Base-by-base conservation (phyloP, 2,888 invertebrate species). In the Homarus gammarus region DNA sequence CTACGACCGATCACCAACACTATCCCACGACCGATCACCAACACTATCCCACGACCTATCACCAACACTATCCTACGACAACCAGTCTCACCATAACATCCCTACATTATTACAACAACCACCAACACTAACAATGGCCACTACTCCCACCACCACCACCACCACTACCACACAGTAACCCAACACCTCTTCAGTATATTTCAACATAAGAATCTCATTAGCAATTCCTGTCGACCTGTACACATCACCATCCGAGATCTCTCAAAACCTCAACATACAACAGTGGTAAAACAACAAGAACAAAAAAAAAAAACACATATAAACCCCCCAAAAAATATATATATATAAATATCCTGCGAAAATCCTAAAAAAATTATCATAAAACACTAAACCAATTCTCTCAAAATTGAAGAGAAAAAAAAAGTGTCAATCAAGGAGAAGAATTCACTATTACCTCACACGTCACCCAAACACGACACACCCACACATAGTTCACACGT, bases 171-270 rank as follows among this genome's bases (percentile, higher is more conserved):
- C 56, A 56, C 15, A 49, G 8, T 15, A 15, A 12, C 49, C 49
- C 49, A 15, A 12, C 49, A 49, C 64, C 64, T 64, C 12, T 27
- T 6, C 8, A 40, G 44, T 38, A 75, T 44, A 15, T 75, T 49
- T 44, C 75, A 75, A 22, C 12, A 44, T 27, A 49, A 44, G 38
- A 75, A 75, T 75, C 75, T 36, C 75, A 75, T 75, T 49, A 75
- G 75, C 75, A 22, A 44, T 75, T 5, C 75, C 31, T 40, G 75
- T 75, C 64, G 27, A 64, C 56, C 56, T 56, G 15, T 56, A 56
- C 56, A 56, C 56, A 15, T 56, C 56, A 22, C 56, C 56, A n/a
- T 18, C 12, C 56, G 56, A 56, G n/a, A n/a, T n/a, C 56, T 22
- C 56, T 56, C 56, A 18, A 3, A 22, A 10, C 15, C n/a, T n/a